Percentiles rank a stretch among this genome's conserved stretches.
Conservation (phyloP, 2,797 vertebrate species). For the Chelmon rostratus region DNA sequence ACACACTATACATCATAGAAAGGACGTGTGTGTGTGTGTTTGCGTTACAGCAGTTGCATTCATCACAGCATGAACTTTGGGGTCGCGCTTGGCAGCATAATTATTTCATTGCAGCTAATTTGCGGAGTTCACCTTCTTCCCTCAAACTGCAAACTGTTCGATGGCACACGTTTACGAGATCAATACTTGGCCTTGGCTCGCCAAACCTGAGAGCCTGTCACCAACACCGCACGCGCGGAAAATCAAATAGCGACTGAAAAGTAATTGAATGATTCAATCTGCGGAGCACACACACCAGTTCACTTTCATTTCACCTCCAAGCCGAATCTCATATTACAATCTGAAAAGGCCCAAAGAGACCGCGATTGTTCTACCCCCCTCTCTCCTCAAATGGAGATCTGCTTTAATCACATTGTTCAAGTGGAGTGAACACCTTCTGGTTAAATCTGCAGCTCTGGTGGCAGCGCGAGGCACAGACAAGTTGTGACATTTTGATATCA, state of each 20-base stretch:
- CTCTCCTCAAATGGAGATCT: constrained; percentile 63
- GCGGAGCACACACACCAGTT: constrained; percentile 47
- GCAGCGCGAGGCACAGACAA: constrained; percentile 27
- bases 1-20: constrained; percentile 41
- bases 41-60: constrained; percentile 8
- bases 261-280: constrained; percentile 76
- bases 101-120: constrained; percentile 47
- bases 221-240: constrained; percentile 34
- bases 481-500: constrained; percentile 55
- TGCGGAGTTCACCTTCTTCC: constrained; percentile 23
- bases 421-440: constrained; percentile 51
- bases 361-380: constrained; percentile 47
- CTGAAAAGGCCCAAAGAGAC: constrained; percentile 64
- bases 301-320: constrained; percentile 73
- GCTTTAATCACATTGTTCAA: constrained; percentile 65
- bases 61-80: constrained; percentile 3
- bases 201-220: constrained; percentile 44
- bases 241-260: constrained; percentile 61
- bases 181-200: constrained; percentile 28
- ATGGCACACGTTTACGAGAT: constrained; percentile 35
- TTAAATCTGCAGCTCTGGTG: constrained; percentile 43
- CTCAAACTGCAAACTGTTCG: constrained; percentile 28
- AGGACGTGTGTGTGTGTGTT: constrained; percentile 14
- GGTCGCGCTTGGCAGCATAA: constrained; percentile 7
- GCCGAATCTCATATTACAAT: constrained; percentile 75